phyloP scores from a whole-genome alignment of 2,797 vertebrate species.

The Molossus molossus region DNA sequence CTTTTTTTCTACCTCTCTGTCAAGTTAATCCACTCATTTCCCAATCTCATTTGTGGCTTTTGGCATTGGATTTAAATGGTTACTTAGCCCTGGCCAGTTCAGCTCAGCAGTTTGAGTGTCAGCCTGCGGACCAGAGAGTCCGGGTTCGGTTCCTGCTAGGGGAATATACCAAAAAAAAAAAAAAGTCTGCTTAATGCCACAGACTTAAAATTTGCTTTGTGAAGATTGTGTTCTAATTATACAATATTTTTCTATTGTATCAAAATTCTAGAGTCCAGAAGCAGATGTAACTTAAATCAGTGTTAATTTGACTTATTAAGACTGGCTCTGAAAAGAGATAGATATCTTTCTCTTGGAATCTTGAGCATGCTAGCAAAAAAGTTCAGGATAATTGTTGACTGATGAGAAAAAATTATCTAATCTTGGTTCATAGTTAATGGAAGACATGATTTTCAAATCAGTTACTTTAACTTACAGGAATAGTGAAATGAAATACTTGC shows the following conservation, averaged over 20 bases:
- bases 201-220: slow-evolving; percentile 55
- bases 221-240: slow-evolving; percentile 9
- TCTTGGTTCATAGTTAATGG: not conserved
- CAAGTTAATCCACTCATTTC: slow-evolving; percentile 38
- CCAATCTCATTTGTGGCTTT: not conserved
- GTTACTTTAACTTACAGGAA: not conserved
- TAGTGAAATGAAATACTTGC: slow-evolving; percentile 5
- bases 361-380: not conserved
- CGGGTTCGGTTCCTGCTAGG: too few relatives aligned
- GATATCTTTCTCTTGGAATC: not conserved
- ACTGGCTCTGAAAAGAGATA: slow-evolving; percentile 26
- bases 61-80: slow-evolving; percentile 20
- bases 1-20: not conserved
- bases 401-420: not conserved
- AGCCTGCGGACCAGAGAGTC: too few relatives aligned
- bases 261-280: slow-evolving; percentile 43
- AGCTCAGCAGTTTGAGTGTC: too few relatives aligned
- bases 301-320: slow-evolving; percentile 12
- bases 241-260: not conserved
- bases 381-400: not conserved
- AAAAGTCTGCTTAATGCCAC: not conserved
- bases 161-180: too few relatives aligned
- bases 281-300: not conserved
- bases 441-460: slow-evolving; percentile 58
- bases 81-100: too few relatives aligned